Evolutionary conservation across 1,140 invertebrate genomes (phyloP).

Genomic region (Archegozetes longisetosus): DNA sequence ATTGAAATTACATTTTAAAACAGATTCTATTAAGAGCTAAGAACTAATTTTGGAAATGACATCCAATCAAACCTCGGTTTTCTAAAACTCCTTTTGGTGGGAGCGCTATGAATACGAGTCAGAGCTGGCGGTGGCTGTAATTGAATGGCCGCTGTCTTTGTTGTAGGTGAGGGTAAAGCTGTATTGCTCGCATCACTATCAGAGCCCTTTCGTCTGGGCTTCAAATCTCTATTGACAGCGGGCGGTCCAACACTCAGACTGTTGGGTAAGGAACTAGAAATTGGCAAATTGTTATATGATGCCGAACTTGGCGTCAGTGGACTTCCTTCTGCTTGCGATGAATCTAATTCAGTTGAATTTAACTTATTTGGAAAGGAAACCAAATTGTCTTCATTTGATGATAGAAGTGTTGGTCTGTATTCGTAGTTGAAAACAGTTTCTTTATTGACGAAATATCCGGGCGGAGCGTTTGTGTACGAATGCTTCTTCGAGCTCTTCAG

Average conservation of each 20-base stretch:
- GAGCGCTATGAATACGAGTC: background rate
- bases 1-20: too few species aligned
- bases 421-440: conserved; percentile 22
- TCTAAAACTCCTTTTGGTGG: conserved; percentile 19
- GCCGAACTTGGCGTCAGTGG: conserved; percentile 20
- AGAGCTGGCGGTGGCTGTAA: conserved; percentile 27
- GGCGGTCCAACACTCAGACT: conserved; percentile 37
- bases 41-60: background rate
- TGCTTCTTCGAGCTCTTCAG: conserved; percentile 33
- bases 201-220: conserved; percentile 43
- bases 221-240: conserved; percentile 54
- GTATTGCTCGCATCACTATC: conserved; percentile 2
- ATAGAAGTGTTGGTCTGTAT: conserved; percentile 15
- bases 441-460: conserved; percentile 18
- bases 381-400: conserved; percentile 28
- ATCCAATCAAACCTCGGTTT: conserved; percentile 17
- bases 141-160: background rate
- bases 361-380: too few species aligned
- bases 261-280: conserved; percentile 26
- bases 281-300: background rate
- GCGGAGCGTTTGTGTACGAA: conserved; percentile 53
- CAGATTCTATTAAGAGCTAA: background rate
- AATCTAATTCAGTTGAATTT: conserved; percentile 23
- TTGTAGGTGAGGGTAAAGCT: background rate
- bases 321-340: conserved; percentile 19